phyloP scores from a whole-genome alignment of 1,140 invertebrate species.

The Aphis gossypii region DNA sequence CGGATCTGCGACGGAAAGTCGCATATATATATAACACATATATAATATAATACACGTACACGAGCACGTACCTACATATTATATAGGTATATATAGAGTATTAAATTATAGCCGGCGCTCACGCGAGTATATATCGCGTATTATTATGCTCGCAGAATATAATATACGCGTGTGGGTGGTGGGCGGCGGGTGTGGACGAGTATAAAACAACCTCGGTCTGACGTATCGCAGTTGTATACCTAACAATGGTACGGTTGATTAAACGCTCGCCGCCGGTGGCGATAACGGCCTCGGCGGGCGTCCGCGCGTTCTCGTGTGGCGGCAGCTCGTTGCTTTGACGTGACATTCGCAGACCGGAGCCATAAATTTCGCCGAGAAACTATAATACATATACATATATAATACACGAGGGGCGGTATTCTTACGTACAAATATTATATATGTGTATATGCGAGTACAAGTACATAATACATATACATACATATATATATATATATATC shows the following conservation, averaged over 20 bases:
- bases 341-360: background rate
- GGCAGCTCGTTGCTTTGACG: background rate
- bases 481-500: too few species aligned
- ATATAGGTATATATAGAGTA: background rate
- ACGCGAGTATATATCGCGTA: background rate
- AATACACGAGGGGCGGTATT: background rate
- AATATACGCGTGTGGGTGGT: background rate
- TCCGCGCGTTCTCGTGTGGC: background rate
- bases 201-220: background rate
- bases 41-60: background rate
- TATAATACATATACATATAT: background rate
- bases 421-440: background rate
- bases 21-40: background rate
- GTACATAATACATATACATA: background rate
- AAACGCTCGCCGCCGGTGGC: background rate
- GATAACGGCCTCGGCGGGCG: background rate
- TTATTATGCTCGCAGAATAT: background rate
- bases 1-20: background rate
- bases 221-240: background rate
- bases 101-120: background rate
- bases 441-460: background rate
- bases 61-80: too few species aligned
- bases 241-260: slow-evolving; percentile 24
- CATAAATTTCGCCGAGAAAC: slow-evolving; percentile 1
- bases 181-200: background rate